Base-by-base conservation (phyloP, 2,888 invertebrate genomes). In the Notocelia uddmanniana region DNA sequence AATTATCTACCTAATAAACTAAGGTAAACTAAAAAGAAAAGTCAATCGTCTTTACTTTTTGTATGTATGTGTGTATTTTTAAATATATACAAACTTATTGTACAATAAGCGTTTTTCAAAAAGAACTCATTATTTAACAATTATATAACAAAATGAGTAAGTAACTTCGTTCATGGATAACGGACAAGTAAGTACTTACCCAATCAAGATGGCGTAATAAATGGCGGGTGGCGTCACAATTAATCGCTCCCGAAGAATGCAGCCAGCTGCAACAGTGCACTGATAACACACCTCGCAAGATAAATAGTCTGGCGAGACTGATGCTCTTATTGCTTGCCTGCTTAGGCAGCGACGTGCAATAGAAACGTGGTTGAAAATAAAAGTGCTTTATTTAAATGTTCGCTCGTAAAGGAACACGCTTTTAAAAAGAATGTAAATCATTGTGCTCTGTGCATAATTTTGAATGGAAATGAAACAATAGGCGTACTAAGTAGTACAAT, bases 181-280 rank as follows among this genome's bases (percentile, higher is more conserved):
- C 79, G 78, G 81, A 81, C 78, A 74, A 78, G 45, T 23, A 10
- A n/a, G 8, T 81, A 80, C 80, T 81, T 80, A 79, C 78, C 78
- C 81, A 82, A 86, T 87, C 86, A 87, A 85, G 86, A 88, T 85
- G 86, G 87, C 85, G 78, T 90, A 84, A 90, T 87, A 83, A 90
- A 89, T 90, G 86, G 83, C 81, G 83, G 80, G 77, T 76, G 83
- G 81, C 77, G 76, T 79, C 80, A 83, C 84, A 88, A 90, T 91
- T 91, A 90, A 91, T 90, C 86, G 87, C 85, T 82, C 81, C 83
- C 79, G 78, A 85, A 88, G 84, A 88, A 87, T 86, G 86, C 82
- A 79, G 85, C 83, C 86, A 87, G 88, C 86, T 89, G 90, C 87
- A 88, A 77, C 83, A 79, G 77, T 85, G 83, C 86, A 85, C 81